Percentiles rank a stretch among this genome's conserved stretches.
Evolutionary conservation across 2,888 invertebrate genomes (phyloP).

Genomic region (Tenthredo amoena): DNA sequence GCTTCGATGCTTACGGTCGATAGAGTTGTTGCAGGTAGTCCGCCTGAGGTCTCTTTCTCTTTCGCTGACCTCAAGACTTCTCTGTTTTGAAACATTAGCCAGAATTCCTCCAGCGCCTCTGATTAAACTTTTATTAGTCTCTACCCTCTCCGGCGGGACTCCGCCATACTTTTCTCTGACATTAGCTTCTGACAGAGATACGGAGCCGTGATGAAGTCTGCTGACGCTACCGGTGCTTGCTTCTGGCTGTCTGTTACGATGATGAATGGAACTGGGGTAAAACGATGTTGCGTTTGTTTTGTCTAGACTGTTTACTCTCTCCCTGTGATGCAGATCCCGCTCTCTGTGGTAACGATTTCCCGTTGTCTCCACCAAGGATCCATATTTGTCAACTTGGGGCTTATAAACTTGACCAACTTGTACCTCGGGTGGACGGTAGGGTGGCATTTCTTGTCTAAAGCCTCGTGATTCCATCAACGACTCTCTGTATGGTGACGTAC

Average conservation of each 20-base stretch:
- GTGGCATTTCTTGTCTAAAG: conserved; percentile 72
- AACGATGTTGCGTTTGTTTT: conserved; percentile 71
- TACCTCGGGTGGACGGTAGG: conserved; percentile 70
- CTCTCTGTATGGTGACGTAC: conserved; percentile 75
- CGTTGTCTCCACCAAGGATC: conserved; percentile 69
- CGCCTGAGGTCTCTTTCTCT: conserved; percentile 77
- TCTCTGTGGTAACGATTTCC: conserved; percentile 71
- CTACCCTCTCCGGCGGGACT: conserved; percentile 69
- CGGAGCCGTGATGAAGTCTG: conserved; percentile 71
- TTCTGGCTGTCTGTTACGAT: conserved; percentile 70
- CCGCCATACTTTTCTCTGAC: conserved; percentile 71
- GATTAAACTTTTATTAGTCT: conserved; percentile 75
- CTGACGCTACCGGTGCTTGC: conserved; percentile 68
- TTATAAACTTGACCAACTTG: conserved; percentile 68
- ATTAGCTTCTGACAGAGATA: conserved; percentile 74
- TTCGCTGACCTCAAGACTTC: conserved; percentile 79
- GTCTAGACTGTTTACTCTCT: conserved; percentile 75
- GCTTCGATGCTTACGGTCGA: conserved; percentile 66
- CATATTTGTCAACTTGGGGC: conserved; percentile 72
- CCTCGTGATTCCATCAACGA: conserved; percentile 70
- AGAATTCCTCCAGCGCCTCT: conserved; percentile 69
- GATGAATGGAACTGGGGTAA: conserved; percentile 70
- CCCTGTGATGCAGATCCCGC: conserved; percentile 70
- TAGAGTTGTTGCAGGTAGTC: conserved; percentile 75
- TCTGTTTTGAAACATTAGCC: conserved; percentile 77